Evolutionary conservation across 2,797 vertebrate species (phyloP).

Genomic region (Neostethus bicornis): DNA sequence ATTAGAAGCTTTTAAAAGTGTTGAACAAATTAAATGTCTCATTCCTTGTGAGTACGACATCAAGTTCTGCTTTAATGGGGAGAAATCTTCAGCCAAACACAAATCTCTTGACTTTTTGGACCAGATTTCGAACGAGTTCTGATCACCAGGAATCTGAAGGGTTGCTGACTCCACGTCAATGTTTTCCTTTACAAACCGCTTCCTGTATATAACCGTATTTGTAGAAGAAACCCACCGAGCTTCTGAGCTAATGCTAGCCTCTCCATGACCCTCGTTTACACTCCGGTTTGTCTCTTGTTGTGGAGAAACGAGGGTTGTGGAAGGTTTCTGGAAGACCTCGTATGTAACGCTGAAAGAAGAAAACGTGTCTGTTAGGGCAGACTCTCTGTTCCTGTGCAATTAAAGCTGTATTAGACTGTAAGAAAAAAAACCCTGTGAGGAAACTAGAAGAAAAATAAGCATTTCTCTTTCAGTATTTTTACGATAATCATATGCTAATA

Average conservation of each 20-base stretch:
- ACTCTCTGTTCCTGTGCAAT: constrained; percentile 72
- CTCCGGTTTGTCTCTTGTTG: constrained; percentile 68
- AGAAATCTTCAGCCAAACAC: too few species aligned
- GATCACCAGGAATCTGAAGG: constrained; percentile 58
- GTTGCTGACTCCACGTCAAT: constrained; percentile 47
- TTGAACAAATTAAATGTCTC: too few species aligned
- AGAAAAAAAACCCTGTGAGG: constrained; percentile 45
- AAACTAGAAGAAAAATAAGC: constrained; percentile 75
- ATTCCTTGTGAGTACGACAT: too few species aligned
- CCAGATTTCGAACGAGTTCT: constrained; percentile 10
- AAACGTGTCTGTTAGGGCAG: constrained; percentile 67
- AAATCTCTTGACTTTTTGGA: too few species aligned
- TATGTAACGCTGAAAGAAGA: constrained; percentile 64
- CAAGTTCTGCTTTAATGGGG: too few species aligned
- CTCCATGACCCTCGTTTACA: constrained; percentile 66
- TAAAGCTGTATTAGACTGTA: constrained; percentile 78
- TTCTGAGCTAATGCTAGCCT: constrained; percentile 51
- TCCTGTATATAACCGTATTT: constrained; percentile 71
- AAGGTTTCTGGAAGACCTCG: constrained; percentile 56
- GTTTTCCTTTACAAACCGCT: constrained; percentile 58
- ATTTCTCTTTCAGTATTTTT: constrained; percentile 82
- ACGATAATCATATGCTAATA: constrained; percentile 84
- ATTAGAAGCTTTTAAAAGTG: too few species aligned
- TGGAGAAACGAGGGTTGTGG: constrained; percentile 45
- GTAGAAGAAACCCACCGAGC: constrained; percentile 59